Conservation (phyloP, 2,888 invertebrate genomes). For the Chalcosyrphus nemorum region DNA sequence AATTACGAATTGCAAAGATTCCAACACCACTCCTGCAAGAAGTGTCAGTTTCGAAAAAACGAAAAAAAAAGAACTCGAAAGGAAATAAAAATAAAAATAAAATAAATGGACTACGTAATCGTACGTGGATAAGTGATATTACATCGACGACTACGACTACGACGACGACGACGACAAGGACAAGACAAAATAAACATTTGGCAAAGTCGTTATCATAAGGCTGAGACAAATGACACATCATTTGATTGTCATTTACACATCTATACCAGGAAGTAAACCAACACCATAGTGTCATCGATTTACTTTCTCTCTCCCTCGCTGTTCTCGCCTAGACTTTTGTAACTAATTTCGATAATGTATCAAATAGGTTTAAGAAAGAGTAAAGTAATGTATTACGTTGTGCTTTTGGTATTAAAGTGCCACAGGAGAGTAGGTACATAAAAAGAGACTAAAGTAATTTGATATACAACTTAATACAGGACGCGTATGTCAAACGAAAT, state of each 20-base stretch:
- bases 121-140: constrained; percentile 44
- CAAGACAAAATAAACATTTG: constrained; percentile 35
- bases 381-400: constrained; percentile 6
- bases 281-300: neutral
- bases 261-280: neutral
- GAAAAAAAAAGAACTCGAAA: too few species aligned
- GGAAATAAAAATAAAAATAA: constrained; percentile 34
- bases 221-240: constrained; percentile 44
- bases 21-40: neutral
- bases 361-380: constrained; percentile 18
- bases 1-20: constrained; percentile 11
- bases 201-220: constrained; percentile 20
- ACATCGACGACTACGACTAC: constrained; percentile 32
- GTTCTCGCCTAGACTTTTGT: neutral
- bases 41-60: neutral
- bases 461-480: neutral
- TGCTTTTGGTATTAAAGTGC: neutral
- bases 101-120: constrained; percentile 31
- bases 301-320: neutral
- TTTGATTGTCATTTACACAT: constrained; percentile 46
- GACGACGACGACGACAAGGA: constrained; percentile 25
- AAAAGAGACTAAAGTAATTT: neutral
- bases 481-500: neutral
- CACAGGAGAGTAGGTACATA: neutral
- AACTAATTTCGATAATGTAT: constrained; percentile 40